Percentiles rank a stretch among this genome's conserved stretches.
Conservation (phyloP, 2,113 vertebrate genomes). For the Pseudorasbora parva region DNA sequence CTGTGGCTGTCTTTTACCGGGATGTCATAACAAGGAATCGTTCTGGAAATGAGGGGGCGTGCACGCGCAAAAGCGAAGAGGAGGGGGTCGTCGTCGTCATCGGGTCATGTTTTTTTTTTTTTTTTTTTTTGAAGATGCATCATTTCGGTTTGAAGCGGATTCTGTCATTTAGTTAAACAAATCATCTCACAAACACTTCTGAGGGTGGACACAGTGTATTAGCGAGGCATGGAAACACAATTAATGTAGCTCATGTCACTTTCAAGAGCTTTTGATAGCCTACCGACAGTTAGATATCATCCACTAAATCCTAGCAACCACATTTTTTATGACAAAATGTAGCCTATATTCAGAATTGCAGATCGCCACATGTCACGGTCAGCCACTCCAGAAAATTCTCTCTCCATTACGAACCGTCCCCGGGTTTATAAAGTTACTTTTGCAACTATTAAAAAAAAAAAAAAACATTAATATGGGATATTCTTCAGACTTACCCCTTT, state of each 20-base stretch:
- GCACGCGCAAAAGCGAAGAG: neutral
- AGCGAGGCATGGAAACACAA: neutral
- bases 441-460: neutral
- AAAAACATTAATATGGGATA: neutral
- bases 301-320: neutral
- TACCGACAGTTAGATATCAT: neutral
- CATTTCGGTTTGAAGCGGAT: neutral
- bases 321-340: constrained; percentile 6
- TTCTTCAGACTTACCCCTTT: neutral
- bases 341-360: neutral
- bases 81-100: neutral
- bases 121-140: neutral
- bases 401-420: too few relatives aligned
- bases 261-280: constrained; percentile 15
- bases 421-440: neutral
- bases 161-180: constrained; percentile 34
- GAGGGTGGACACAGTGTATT: constrained; percentile 10
- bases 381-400: neutral
- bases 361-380: neutral
- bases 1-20: constrained; percentile 48
- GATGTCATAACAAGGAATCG: constrained; percentile 62
- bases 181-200: constrained; percentile 27
- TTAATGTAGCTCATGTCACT: constrained; percentile 22
- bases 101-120: neutral
- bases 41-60: constrained; percentile 61